Base-by-base conservation (phyloP, 2,113 vertebrate species). In the Neotoma lepida region DNA sequence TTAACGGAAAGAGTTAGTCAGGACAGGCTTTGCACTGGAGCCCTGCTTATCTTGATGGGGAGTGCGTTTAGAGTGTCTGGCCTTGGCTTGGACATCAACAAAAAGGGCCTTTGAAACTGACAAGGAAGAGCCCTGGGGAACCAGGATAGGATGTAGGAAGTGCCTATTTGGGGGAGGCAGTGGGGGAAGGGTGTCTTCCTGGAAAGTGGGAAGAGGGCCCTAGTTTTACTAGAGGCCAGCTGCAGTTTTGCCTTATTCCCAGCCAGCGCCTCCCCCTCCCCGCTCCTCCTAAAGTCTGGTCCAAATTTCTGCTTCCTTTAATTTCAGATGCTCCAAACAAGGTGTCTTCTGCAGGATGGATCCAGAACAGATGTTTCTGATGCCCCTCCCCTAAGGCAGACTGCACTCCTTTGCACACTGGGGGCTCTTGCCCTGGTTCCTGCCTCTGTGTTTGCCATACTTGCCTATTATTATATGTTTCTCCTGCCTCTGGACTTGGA, bases 1-100 rank as follows among this genome's bases (percentile, higher is more conserved):
- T 96, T 86, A 93, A 96, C 84, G 95, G 97, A 97, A 97, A 97
- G 96, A 97, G 81, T 97, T 95, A 70, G 86, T 96, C 96, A 95
- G 96, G 94, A 86, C 85, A 26, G 88, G 78, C 77, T 97, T 98
- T 98, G 97, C 98, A 97, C 96, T 85, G 82, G 95, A 95, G 97
- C 28, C 28, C 93, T 90, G 96, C 96, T 97, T 98, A 97, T 96
- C 96, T 97, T 94, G 96, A 92, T 92, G 51, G 46, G 91, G 96
- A 96, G 88, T 82, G 91, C 95, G 95, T 97, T 96, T 81, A 71
- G 39, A 94, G 92, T 39, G 78, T 94, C 94, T 97, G 96, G 94
- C 95, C 73, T 64, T 85, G 95, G 77, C 91, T 82, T 78, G 46
- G 35, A 94, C 77, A 94, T 87, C 93, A 95, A 95, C 81, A 73